Conservation (phyloP, 2,113 vertebrate species). For the Salvelinus alpinus region DNA sequence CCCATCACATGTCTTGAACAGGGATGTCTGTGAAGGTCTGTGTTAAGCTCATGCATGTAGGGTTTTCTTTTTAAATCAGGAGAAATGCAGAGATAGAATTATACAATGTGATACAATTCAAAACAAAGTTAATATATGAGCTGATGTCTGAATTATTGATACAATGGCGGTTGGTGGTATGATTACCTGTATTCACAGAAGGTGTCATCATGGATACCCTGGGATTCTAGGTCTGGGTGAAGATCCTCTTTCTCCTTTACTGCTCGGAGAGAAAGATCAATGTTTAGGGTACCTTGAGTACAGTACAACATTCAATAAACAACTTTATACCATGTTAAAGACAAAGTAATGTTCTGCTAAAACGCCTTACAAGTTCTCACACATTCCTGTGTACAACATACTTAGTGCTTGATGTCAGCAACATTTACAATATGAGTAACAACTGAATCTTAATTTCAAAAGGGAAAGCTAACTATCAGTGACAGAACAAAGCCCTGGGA, state of each 20-base stretch:
- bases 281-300: not conserved
- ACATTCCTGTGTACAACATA: slow-evolving; percentile 2
- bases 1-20: slow-evolving; percentile 57
- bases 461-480: slow-evolving; percentile 22
- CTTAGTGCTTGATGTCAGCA: not conserved
- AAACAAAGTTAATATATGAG: slow-evolving; percentile 16
- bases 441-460: not conserved
- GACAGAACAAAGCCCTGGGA: slow-evolving; percentile 34
- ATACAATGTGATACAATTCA: slow-evolving; percentile 43
- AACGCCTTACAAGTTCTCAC: not conserved
- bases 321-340: not conserved
- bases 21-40: slow-evolving; percentile 51
- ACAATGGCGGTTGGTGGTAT: slow-evolving; percentile 17
- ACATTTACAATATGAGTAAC: not conserved
- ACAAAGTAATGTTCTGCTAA: not conserved
- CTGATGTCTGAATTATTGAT: not conserved
- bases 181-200: slow-evolving; percentile 96
- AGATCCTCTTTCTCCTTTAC: slow-evolving; percentile 98
- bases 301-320: not conserved
- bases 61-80: slow-evolving; percentile 63
- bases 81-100: slow-evolving; percentile 53
- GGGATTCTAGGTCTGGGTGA: slow-evolving; percentile 91
- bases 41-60: slow-evolving; percentile 49
- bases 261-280: slow-evolving; percentile 52
- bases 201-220: slow-evolving; percentile 94